Conservation (phyloP, 2,113 vertebrate species). For the Cyprinodon tularosa region DNA sequence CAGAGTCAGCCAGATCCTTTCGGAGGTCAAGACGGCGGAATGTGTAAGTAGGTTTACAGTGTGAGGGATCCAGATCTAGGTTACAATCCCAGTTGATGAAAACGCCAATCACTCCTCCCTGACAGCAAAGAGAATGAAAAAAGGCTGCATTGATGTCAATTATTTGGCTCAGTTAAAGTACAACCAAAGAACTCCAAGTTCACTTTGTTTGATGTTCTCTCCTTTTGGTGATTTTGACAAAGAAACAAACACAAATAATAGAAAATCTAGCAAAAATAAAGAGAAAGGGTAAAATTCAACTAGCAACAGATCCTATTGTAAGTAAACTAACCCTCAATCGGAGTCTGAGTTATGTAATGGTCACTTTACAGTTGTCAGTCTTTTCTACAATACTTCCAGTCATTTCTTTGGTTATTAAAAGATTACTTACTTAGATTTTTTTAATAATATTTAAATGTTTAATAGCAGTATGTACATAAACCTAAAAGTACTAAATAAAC, state of each 20-base stretch:
- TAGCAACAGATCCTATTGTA: not conserved
- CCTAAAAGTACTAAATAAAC: too few species aligned
- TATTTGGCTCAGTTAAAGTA: not conserved
- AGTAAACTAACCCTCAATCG: not conserved
- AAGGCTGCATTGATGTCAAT: not conserved
- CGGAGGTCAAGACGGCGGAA: conserved; percentile 84
- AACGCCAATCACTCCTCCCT: conserved; percentile 87
- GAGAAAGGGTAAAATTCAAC: not conserved
- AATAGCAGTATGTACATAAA: too few species aligned
- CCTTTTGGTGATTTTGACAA: not conserved
- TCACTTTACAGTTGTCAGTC: too few species aligned
- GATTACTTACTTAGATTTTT: too few species aligned
- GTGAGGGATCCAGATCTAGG: conserved; percentile 80
- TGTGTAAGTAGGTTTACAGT: conserved; percentile 85
- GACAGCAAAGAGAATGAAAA: conserved; percentile 17
- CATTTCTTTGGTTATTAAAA: too few species aligned
- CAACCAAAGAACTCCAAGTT: not conserved
- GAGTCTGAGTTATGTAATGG: too few species aligned
- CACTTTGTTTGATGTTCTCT: not conserved
- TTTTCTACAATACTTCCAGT: too few species aligned
- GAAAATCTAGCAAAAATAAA: not conserved
- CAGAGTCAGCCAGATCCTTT: conserved; percentile 71
- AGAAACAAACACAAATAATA: not conserved
- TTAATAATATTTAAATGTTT: too few species aligned
- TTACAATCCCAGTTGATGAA: conserved; percentile 87